phyloP scores from a whole-genome alignment of 2,113 vertebrate species.

The Paramormyrops kingsleyae region DNA sequence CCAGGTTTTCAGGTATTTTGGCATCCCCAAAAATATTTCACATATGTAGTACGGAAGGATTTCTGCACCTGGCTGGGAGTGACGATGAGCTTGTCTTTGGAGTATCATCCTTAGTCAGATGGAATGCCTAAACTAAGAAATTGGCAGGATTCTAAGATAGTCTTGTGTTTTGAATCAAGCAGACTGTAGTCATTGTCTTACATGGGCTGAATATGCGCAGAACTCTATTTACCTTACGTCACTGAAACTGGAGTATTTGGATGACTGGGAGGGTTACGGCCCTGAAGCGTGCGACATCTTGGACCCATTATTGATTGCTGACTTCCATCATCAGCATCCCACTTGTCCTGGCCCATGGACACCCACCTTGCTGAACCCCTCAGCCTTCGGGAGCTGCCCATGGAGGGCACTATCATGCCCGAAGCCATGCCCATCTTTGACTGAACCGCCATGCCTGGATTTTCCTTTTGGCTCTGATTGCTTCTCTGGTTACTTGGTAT shows the following conservation, averaged over 20 bases:
- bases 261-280: background rate
- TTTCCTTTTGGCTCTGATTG: background rate
- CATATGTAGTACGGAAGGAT: no score
- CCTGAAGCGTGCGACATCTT: background rate
- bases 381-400: no score
- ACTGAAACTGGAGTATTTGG: background rate
- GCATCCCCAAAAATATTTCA: background rate
- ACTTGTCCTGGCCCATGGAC: no score
- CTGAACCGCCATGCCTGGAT: background rate
- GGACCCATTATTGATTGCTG: no score
- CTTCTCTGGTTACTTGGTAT: background rate
- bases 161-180: background rate
- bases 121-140: background rate
- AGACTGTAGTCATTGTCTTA: background rate
- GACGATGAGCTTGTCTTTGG: no score
- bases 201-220: background rate
- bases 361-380: no score
- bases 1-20: background rate
- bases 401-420: no score
- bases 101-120: background rate
- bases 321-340: no score
- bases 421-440: background rate
- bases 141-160: background rate
- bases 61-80: no score
- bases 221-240: background rate